Evolutionary conservation across 2,113 vertebrate genomes (phyloP).

Genomic region (Cephalopholis sonnerati): DNA sequence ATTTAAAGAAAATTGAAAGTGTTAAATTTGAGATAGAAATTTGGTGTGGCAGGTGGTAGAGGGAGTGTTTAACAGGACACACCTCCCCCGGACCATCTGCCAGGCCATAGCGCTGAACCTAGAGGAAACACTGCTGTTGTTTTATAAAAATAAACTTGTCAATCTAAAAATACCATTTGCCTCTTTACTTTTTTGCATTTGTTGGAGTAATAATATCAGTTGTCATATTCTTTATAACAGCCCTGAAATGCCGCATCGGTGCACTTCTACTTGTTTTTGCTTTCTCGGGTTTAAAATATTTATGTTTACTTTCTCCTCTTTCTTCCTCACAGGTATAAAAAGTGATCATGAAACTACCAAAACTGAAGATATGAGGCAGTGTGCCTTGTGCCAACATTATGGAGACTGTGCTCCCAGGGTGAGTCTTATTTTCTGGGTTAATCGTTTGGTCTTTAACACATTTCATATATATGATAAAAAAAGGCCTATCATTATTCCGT

Average conservation of each 20-base stretch:
- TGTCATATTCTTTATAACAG: not conserved
- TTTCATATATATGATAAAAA: not conserved
- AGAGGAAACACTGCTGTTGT: not conserved
- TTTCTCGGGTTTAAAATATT: not conserved
- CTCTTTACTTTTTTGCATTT: not conserved
- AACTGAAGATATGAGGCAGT: slow-evolving; percentile 86
- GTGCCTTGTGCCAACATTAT: slow-evolving; percentile 88
- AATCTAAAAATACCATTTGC: not conserved
- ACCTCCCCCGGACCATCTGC: no score
- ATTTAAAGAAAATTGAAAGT: no score
- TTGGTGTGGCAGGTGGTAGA: no score
- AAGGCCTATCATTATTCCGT: not conserved
- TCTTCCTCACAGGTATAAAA: slow-evolving; percentile 60
- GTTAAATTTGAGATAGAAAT: no score
- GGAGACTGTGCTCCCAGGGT: slow-evolving; percentile 89
- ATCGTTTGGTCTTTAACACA: not conserved
- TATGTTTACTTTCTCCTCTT: not conserved
- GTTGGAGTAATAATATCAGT: not conserved
- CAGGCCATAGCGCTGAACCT: no score
- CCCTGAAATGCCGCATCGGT: not conserved
- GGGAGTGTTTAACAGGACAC: no score
- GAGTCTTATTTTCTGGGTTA: slow-evolving; percentile 35
- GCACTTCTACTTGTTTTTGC: no score
- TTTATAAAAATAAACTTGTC: not conserved
- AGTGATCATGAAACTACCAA: slow-evolving; percentile 64